Base-by-base conservation (phyloP, 2,113 vertebrate genomes). In the Eublepharis macularius region DNA sequence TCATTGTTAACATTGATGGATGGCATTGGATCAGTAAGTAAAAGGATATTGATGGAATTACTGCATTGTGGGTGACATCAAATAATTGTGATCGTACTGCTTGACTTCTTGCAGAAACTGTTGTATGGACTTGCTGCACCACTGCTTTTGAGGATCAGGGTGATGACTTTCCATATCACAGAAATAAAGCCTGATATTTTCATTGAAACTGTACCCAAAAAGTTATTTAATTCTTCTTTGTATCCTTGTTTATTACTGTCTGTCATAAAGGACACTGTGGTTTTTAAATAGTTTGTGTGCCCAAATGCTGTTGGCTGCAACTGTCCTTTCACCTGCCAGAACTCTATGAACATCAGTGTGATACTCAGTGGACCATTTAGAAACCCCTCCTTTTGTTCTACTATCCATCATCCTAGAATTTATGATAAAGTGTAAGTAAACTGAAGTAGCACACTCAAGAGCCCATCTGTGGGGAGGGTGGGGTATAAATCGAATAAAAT, bases 1-100 rank as follows among this genome's bases (percentile, higher is more conserved):
- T 98, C 98, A 1, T 96, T 99, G 4, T 96, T 99, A 83, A 99
- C 98, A 0, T 93, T 99, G 86, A 99, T 99, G 99, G 99, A 99
- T 43, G 98, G 99, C 41, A 98, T 99, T 51, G 98, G 98, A 72
- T 98, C 98, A 9, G 99, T 99, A 92, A 96, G 97, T 95, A 69
- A 11, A 69, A 81, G 17, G 66, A 21, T 41, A 11, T 36, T 73
- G 57, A 70, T 60, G 21, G n/a, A 54, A 26, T 63, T 57, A n/a
- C 14, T 41, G 32, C 49, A 0, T 76, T 57, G 0, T 13, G 29
- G 3, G n/a, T 80, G 54, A 0, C 0, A 17, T 84, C 63, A 47
- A 69, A 68, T 45, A 57, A 39, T 32, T 41, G 69, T 54, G 12
- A 39, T 39, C 32, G 5, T 70, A 54, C 19, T 51, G 2, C 19